phyloP scores from a whole-genome alignment of 2,888 invertebrate species.

The Pachymerium ferrugineum region DNA sequence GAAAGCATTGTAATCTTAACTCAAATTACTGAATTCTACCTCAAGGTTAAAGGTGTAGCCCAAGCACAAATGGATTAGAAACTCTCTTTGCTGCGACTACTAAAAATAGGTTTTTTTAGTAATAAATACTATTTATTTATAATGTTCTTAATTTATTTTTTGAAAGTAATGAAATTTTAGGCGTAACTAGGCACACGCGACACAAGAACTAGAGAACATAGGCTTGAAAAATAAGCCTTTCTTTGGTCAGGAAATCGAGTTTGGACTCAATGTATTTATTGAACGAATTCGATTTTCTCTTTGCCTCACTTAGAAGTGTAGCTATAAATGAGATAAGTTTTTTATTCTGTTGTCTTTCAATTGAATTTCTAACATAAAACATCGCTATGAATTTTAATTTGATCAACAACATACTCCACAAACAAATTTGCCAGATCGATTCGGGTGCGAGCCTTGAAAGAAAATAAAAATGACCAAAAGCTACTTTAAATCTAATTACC shows the following conservation, averaged over 20 bases:
- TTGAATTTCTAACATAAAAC: neutral
- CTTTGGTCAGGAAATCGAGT: constrained; percentile 20
- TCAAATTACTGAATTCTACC: no score
- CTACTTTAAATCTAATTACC: neutral
- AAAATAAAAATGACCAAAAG: neutral
- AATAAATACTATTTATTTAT: no score
- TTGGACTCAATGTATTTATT: neutral
- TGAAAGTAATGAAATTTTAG: no score
- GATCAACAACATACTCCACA: neutral
- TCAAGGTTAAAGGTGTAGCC: no score
- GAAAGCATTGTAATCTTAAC: no score
- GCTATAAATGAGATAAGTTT: neutral
- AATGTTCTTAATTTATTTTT: no score
- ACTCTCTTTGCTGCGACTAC: no score
- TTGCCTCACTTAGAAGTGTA: neutral
- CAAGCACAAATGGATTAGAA: no score
- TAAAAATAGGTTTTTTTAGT: no score
- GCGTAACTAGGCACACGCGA: no score
- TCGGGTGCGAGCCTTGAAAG: no score
- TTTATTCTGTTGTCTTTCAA: neutral
- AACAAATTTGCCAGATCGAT: neutral
- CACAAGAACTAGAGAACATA: no score
- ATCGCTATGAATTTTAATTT: neutral
- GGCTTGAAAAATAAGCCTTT: neutral
- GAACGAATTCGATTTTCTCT: neutral